Percentiles rank a stretch among this genome's conserved stretches.
phyloP scores from a whole-genome alignment of 1,140 invertebrate species.

The Drosophila biarmipes region DNA sequence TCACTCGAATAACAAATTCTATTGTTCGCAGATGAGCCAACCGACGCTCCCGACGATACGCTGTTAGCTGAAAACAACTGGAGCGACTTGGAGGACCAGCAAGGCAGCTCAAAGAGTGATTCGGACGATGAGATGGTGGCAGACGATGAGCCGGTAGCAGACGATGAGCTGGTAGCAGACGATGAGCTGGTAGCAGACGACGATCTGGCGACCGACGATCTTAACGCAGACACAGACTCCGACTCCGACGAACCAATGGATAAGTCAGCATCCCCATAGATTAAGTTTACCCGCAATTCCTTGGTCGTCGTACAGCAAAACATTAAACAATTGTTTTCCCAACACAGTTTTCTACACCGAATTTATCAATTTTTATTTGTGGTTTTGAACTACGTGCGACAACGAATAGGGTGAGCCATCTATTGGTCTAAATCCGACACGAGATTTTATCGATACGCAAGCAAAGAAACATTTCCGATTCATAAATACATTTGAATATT shows the following conservation, averaged over 20 bases:
- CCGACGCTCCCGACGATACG: slow-evolving; percentile 1
- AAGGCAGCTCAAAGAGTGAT: slow-evolving; percentile 14
- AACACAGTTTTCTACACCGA: slow-evolving; percentile 66
- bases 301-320: slow-evolving; percentile 1
- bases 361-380: slow-evolving; percentile 55
- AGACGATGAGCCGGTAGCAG: slow-evolving; percentile 43
- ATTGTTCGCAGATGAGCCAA: slow-evolving; percentile 27
- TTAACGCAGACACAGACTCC: slow-evolving; percentile 42
- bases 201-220: slow-evolving; percentile 36
- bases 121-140: slow-evolving; percentile 47
- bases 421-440: slow-evolving; percentile 44
- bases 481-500: slow-evolving; percentile 41
- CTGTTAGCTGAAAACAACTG: slow-evolving; percentile 44
- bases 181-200: slow-evolving; percentile 56
- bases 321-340: slow-evolving; percentile 45
- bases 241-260: slow-evolving; percentile 51
- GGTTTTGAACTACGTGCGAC: slow-evolving; percentile 69
- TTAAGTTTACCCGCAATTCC: slow-evolving; percentile 18
- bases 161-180: slow-evolving; percentile 45
- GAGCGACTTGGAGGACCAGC: slow-evolving; percentile 63
- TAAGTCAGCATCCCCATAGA: slow-evolving; percentile 7
- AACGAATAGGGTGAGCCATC: slow-evolving; percentile 63
- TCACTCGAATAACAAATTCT: neutral
- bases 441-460: slow-evolving; percentile 56
- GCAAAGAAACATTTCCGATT: slow-evolving; percentile 54